Conservation (phyloP, 2,797 vertebrate species). For the Phoebastria nigripes region DNA sequence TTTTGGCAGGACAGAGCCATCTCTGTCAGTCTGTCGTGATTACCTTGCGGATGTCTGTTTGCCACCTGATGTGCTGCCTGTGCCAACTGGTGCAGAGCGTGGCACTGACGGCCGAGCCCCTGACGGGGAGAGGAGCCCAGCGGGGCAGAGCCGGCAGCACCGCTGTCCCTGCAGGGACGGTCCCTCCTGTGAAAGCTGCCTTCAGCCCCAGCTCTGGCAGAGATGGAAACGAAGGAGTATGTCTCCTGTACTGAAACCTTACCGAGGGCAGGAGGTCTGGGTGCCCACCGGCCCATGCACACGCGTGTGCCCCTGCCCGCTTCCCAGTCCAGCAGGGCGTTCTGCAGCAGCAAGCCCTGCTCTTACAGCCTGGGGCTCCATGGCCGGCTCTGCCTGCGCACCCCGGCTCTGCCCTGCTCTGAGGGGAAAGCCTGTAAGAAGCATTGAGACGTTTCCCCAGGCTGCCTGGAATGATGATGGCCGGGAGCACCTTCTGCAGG, state of each 20-base stretch:
- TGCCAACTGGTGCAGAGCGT: rapidly evolving
- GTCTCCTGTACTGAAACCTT: too few species aligned
- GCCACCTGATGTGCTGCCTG: background rate
- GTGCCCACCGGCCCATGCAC: rapidly evolving
- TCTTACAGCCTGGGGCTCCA: background rate
- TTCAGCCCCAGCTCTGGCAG: background rate
- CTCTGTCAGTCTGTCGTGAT: rapidly evolving
- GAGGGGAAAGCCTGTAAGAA: background rate
- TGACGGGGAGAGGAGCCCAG: background rate
- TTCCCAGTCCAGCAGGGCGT: rapidly evolving
- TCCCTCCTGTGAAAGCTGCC: background rate
- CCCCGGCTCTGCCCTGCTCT: background rate
- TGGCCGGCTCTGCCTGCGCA: background rate
- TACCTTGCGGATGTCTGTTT: too few species aligned
- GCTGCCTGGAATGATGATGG: rapidly evolving
- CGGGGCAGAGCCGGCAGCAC: background rate
- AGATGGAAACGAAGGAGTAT: background rate
- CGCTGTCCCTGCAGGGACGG: background rate
- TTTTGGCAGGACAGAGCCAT: background rate
- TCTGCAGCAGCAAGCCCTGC: too few species aligned
- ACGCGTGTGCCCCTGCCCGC: rapidly evolving
- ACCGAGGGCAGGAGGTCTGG: background rate
- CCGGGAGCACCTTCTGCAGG: rapidly evolving
- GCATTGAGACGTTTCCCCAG: background rate
- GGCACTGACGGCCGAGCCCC: background rate